A percentile compares a stretch with the other conserved stretches of the same genome.
Evolutionary conservation across 2,888 invertebrate species (phyloP).

Genomic region (Macaria notata): DNA sequence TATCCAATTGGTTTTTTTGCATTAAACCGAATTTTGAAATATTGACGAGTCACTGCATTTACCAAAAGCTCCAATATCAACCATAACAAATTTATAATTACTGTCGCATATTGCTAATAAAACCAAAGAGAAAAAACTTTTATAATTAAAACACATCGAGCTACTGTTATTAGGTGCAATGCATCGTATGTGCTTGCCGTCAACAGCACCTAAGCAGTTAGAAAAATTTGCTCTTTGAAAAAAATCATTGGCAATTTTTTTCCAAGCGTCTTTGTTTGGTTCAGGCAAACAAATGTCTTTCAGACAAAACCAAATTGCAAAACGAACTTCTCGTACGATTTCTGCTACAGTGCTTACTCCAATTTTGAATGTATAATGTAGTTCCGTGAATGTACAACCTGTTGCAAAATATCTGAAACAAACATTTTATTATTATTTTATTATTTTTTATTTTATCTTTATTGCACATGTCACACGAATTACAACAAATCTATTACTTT

Average conservation of each 20-base stretch:
- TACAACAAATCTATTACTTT: conserved; percentile 22
- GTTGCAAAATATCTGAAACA: conserved; percentile 28
- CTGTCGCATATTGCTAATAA: conserved; percentile 34
- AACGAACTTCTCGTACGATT: conserved; percentile 34
- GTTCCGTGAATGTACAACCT: conserved; percentile 22
- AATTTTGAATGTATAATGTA: conserved; percentile 25
- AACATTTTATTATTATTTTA: conserved; percentile 15
- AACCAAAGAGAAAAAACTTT: conserved; percentile 27
- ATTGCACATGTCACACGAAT: conserved; percentile 22
- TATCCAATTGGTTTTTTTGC: conserved; percentile 26
- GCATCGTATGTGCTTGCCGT: conserved; percentile 32
- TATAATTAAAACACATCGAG: conserved; percentile 35
- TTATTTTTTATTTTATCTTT: conserved; percentile 12
- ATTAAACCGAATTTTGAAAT: conserved; percentile 36
- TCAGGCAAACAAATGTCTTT: conserved; percentile 34
- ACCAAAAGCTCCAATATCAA: conserved; percentile 36
- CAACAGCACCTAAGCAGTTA: conserved; percentile 30
- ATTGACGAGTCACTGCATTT: conserved; percentile 36
- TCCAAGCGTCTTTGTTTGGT: conserved; percentile 31
- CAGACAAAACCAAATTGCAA: conserved; percentile 30
- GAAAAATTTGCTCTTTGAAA: conserved; percentile 31
- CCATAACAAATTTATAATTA: conserved; percentile 24
- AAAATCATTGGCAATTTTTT: conserved; percentile 31
- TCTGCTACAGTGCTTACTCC: conserved; percentile 33
- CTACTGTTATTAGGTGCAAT: conserved; percentile 32